A percentile compares a stretch with the other conserved stretches of the same genome.
These are phyloP conservation scores for Staurois parvus DNA, from an alignment of 2,797 vertebrate genomes.

Conservation along the genomic window DNA sequence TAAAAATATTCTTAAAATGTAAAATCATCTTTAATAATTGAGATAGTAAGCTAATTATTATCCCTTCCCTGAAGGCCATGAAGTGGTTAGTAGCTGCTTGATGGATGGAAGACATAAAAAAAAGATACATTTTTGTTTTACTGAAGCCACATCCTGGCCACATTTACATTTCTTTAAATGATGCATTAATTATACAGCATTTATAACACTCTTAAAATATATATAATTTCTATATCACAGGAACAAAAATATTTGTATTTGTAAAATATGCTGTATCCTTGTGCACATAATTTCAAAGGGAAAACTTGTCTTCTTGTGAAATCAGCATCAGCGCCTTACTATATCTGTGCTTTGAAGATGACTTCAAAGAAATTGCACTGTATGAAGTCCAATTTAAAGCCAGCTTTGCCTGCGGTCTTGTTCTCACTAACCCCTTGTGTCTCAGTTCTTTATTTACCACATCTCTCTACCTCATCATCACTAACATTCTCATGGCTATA, in stretches of 20 bases:
- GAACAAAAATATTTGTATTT: constrained; percentile 23
- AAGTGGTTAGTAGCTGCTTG: too few species aligned
- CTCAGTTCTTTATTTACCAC: constrained; percentile 17
- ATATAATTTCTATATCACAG: not conserved
- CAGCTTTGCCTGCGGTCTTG: constrained; percentile 21
- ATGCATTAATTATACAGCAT: not conserved
- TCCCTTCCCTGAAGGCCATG: too few species aligned
- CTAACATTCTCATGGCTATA: not conserved
- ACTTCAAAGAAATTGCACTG: constrained; percentile 42
- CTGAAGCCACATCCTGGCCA: not conserved
- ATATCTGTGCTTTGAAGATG: constrained; percentile 46
- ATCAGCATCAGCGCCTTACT: constrained; percentile 15
- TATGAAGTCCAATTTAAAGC: constrained; percentile 39
- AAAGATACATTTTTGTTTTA: not conserved
- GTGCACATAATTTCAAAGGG: constrained; percentile 5
- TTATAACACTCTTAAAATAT: not conserved
- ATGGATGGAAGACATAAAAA: too few species aligned
- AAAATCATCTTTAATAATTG: too few species aligned
- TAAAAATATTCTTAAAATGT: too few species aligned
- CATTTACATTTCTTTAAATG: not conserved
- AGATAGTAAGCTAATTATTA: too few species aligned
- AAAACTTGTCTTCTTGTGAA: constrained; percentile 12
- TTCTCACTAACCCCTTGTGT: not conserved
- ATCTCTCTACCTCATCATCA: not conserved
- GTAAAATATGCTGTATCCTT: not conserved